A percentile compares a stretch with the other conserved stretches of the same genome.
Conservation (phyloP, 64 coral and sea anemone species). For the Montipora cactus region DNA sequence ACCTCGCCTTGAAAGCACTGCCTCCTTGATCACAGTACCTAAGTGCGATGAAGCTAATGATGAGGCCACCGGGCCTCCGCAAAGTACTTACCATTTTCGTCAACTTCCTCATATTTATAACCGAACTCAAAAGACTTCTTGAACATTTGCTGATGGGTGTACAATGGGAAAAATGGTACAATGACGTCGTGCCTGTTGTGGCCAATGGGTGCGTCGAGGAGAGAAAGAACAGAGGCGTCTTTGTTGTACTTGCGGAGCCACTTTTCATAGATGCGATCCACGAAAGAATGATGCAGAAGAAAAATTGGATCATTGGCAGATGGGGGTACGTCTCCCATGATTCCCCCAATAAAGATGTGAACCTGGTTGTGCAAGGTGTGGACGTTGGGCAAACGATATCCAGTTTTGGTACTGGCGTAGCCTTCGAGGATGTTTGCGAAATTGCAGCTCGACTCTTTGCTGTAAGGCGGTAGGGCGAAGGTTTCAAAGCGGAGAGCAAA, state of each 20-base stretch:
- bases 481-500: constrained; percentile 72
- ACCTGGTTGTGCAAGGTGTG: constrained; percentile 68
- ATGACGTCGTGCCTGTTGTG: constrained; percentile 66
- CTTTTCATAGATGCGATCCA: constrained; percentile 65
- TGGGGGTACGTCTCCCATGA: constrained; percentile 62
- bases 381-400: constrained; percentile 51
- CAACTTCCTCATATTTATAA: no score
- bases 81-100: no score
- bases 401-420: constrained; percentile 46
- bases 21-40: no score
- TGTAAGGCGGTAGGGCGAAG: constrained; percentile 51
- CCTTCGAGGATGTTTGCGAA: constrained; percentile 65
- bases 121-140: no score
- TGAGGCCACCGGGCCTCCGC: no score
- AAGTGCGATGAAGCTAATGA: no score
- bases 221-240: constrained; percentile 24
- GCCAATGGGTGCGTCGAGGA: constrained; percentile 58
- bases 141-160: constrained; percentile 80
- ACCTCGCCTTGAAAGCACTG: no score
- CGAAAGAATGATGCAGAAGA: not conserved
- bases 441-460: constrained; percentile 63
- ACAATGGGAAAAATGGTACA: constrained; percentile 76
- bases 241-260: constrained; percentile 71
- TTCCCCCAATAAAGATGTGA: constrained; percentile 54
- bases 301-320: not conserved